phyloP scores from a whole-genome alignment of 35 echinoderm and acorn worm genomes.

The Diadema setosum region DNA sequence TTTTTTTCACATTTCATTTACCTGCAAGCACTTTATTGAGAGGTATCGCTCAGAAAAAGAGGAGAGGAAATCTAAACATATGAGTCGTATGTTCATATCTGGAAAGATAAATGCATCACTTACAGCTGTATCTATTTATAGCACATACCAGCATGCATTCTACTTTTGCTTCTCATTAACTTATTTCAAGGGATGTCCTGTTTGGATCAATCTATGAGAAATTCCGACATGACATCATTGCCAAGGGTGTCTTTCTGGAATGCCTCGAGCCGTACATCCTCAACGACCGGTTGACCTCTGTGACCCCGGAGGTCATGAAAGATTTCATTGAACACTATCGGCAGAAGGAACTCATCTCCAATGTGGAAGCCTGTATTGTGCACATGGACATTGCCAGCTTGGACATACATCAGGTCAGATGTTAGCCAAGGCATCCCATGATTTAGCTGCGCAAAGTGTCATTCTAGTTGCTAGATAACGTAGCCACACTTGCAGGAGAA shows the following conservation, averaged over 20 bases:
- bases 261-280: conserved; percentile 97
- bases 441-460: no score
- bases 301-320: conserved; percentile 81
- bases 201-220: conserved; percentile 85
- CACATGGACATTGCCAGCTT: conserved; percentile 95
- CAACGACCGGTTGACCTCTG: conserved; percentile 79
- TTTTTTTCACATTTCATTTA: no score
- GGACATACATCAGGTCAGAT: conserved; percentile 91
- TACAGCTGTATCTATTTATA: no score
- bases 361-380: conserved; percentile 95
- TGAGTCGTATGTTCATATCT: no score
- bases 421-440: no score
- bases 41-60: no score
- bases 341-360: conserved; percentile 77
- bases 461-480: no score
- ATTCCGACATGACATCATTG: conserved; percentile 80
- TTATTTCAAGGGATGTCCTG: conserved; percentile 70
- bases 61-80: no score
- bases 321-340: conserved; percentile 95
- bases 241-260: conserved; percentile 90
- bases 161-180: not conserved
- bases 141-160: no score
- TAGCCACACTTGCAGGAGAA: no score
- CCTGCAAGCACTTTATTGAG: no score
- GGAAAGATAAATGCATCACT: no score